Percentiles rank a stretch among this genome's conserved stretches.
Conservation (phyloP, 2,113 vertebrate genomes). For the Hassar affinis region DNA sequence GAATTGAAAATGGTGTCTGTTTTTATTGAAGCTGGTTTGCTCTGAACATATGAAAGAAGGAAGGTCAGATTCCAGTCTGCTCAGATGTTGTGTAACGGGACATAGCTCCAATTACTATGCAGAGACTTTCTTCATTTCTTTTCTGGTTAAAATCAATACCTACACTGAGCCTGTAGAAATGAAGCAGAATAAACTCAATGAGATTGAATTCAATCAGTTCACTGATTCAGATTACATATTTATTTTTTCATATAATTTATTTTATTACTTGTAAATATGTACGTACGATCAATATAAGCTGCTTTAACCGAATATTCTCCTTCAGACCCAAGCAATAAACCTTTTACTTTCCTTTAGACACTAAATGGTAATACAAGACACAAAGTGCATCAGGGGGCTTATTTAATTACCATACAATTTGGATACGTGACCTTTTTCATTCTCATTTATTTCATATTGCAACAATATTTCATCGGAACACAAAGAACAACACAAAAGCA, state of each 20-base stretch:
- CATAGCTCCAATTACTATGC: background rate
- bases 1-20: too few relatives aligned
- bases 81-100: too few relatives aligned
- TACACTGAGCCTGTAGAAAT: background rate
- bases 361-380: background rate
- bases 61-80: too few relatives aligned
- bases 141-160: background rate
- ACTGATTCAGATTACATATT: background rate
- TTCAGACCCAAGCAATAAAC: background rate
- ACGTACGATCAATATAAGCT: background rate
- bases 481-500: background rate
- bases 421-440: background rate
- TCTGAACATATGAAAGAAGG: too few relatives aligned
- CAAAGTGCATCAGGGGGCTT: background rate
- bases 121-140: background rate
- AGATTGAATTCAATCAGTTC: background rate
- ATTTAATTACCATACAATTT: background rate
- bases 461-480: background rate
- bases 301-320: background rate
- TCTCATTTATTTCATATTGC: conserved; percentile 8
- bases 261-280: background rate
- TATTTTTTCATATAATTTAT: background rate
- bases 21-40: too few relatives aligned
- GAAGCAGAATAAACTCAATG: background rate
- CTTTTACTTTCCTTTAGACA: background rate